These are phyloP conservation scores for Torymus tubicola DNA, from an alignment of 2,888 invertebrate genomes.

Conservation along the genomic window DNA sequence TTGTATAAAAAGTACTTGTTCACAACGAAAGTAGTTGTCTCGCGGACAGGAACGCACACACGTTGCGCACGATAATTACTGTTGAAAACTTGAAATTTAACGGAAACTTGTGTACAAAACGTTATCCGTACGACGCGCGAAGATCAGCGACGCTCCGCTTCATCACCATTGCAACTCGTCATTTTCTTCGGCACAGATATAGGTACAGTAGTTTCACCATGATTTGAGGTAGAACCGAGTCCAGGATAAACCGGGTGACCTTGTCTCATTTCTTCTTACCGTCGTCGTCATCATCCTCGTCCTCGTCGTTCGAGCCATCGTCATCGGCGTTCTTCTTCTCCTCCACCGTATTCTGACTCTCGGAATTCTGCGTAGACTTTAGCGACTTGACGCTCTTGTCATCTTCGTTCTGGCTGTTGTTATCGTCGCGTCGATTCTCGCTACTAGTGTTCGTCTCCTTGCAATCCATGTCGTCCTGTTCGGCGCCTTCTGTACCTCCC, in stretches of 20 bases:
- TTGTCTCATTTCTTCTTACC: conserved; percentile 54
- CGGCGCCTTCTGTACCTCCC: not conserved
- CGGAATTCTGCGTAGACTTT: conserved; percentile 35
- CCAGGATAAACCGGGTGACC: not conserved
- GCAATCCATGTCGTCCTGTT: conserved; percentile 30
- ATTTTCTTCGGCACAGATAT: too few relatives aligned
- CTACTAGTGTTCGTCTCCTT: not conserved
- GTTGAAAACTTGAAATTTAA: too few relatives aligned
- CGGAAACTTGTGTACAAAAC: too few relatives aligned
- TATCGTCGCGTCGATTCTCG: conserved; percentile 2
- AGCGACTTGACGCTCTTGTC: conserved; percentile 33
- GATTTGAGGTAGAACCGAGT: too few relatives aligned
- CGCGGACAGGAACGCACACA: too few relatives aligned
- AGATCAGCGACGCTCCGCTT: too few relatives aligned
- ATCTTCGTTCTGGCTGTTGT: conserved; percentile 25
- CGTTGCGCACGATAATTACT: too few relatives aligned
- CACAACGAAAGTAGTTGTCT: too few relatives aligned
- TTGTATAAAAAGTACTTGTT: too few relatives aligned
- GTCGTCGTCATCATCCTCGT: conserved; percentile 54
- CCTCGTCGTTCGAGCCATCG: conserved; percentile 56
- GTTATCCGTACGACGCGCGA: too few relatives aligned
- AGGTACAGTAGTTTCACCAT: too few relatives aligned
- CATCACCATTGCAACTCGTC: too few relatives aligned
- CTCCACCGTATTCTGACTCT: conserved; percentile 21
- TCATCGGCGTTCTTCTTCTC: conserved; percentile 52